Evolutionary conservation across 2,113 vertebrate genomes (phyloP), one percentile per base, ranked within the genome.

Genomic region (Tringa solitaria): DNA sequence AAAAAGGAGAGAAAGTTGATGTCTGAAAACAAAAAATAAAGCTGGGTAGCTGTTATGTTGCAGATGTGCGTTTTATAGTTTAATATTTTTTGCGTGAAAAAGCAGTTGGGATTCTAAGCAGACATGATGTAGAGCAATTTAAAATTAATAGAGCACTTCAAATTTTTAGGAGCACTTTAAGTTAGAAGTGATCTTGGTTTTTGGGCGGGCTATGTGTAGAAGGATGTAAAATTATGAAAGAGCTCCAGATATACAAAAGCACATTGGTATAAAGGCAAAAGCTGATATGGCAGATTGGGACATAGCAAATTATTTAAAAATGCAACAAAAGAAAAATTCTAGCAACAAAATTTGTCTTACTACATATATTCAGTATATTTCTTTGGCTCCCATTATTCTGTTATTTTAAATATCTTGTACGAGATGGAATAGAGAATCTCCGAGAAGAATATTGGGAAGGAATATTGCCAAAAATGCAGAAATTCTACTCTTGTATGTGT

Each of bases 141-240:
- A 93, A 97, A 97, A 97, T 93, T 96, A 95, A 96, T 92, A 96
- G 61, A 91, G 72, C 50, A 93, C 83, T 96, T 94, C 82, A 93
- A 35, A 88, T 94, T 95, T 95, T 97, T 95, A 97, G 85, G 68
- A 96, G 60, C 67, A 48, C 81, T 97, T 96, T 96, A 93, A 68
- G 70, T 93, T 95, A 87, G 80, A 68, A 89, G 43, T 68, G 89
- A 96, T 96, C 64, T 95, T 90, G 82, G 50, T 69, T 96, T 96
- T 81, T 96, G 95, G 69, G n/a, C 75, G 90, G 61, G 83, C 68
- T 86, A 2, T 0, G 67, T 87, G 88, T 78, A 48, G 70, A 74
- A 92, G 91, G 41, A 94, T 61, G 53, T 85, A 72, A 93, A 97
- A 93, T 83, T 53, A 24, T 75, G 70, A 73, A 91, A 87, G 28